Percentiles rank a stretch among this genome's conserved stretches.
Conservation (phyloP, 1,140 invertebrate species). For the Antheraea mylitta region DNA sequence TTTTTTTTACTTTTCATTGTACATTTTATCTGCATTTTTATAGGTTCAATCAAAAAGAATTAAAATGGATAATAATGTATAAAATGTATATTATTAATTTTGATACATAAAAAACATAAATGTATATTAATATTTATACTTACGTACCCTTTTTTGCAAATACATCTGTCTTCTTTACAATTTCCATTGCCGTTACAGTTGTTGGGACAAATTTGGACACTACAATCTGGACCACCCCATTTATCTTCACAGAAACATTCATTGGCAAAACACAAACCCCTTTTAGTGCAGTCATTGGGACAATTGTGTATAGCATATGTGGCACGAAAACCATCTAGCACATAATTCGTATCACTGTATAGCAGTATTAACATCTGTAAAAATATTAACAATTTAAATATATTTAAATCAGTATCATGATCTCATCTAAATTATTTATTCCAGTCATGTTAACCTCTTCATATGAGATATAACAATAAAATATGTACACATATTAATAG, state of each 20-base stretch:
- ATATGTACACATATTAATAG: too few species aligned
- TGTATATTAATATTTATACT: conserved; percentile 9
- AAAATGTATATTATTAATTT: background rate
- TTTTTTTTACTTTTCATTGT: too few species aligned
- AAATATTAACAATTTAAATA: conserved; percentile 16
- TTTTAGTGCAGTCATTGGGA: conserved; percentile 92
- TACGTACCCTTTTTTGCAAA: conserved; percentile 81
- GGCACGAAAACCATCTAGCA: conserved; percentile 93
- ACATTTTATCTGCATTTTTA: too few species aligned
- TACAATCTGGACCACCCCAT: conserved; percentile 91
- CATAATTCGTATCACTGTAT: conserved; percentile 97
- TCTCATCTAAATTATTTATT: too few species aligned
- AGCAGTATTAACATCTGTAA: conserved; percentile 95
- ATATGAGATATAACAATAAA: too few species aligned
- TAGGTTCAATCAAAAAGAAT: too few species aligned
- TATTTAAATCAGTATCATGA: too few species aligned
- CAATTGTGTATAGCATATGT: conserved; percentile 94
- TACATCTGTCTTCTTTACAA: conserved; percentile 84
- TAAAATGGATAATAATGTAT: too few species aligned
- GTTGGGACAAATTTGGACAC: conserved; percentile 86
- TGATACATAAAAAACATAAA: background rate
- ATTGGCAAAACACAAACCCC: conserved; percentile 89
- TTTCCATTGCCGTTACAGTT: conserved; percentile 84
- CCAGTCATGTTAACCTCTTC: too few species aligned
- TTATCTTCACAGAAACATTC: conserved; percentile 90